These are phyloP conservation scores for Eupsilia transversa DNA, from an alignment of 2,888 invertebrate genomes.

Conservation along the genomic window DNA sequence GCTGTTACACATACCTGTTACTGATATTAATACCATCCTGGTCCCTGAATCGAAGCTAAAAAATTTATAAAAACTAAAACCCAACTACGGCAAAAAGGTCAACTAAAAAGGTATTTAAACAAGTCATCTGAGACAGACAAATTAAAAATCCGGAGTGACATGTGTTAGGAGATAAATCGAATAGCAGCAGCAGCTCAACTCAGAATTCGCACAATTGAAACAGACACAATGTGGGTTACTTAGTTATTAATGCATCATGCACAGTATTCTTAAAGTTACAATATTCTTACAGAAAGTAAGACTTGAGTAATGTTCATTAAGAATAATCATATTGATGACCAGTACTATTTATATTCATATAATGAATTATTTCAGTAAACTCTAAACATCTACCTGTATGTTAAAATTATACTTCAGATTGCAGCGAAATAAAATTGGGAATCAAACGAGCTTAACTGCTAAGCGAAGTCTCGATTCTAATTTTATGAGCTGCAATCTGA, in stretches of 20 bases:
- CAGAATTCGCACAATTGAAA: not conserved
- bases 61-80: too few relatives aligned
- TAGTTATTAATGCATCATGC: not conserved
- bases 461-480: not conserved
- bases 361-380: not conserved
- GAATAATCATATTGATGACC: not conserved
- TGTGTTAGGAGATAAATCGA: too few relatives aligned
- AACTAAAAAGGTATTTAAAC: too few relatives aligned
- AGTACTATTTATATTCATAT: not conserved
- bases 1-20: too few relatives aligned
- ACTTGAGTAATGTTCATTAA: not conserved
- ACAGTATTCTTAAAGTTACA: not conserved
- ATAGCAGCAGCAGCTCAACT: conserved; percentile 1
- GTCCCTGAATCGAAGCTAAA: too few relatives aligned
- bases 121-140: too few relatives aligned
- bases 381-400: conserved; percentile 1
- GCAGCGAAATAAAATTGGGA: not conserved
- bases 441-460: not conserved
- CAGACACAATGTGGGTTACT: not conserved
- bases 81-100: too few relatives aligned
- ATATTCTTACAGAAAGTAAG: not conserved
- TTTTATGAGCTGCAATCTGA: conserved; percentile 2
- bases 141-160: too few relatives aligned
- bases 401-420: not conserved
- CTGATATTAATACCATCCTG: too few relatives aligned